Conservation (phyloP, 1,140 invertebrate species). For the Dendroctonus ponderosae region DNA sequence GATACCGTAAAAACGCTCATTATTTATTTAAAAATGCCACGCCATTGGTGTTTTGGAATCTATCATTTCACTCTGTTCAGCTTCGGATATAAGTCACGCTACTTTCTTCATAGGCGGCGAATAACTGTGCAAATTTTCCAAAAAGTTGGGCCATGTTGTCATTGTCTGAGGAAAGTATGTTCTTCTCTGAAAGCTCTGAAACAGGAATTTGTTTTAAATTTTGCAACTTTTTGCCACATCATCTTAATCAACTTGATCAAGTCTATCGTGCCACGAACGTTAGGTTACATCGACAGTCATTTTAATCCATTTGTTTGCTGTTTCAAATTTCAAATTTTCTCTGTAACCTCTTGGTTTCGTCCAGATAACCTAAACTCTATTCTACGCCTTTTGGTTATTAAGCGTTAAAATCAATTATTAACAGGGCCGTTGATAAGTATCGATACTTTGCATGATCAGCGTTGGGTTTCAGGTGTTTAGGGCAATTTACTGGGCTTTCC, state of each 20-base stretch:
- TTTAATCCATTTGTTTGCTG: neutral
- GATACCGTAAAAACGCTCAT: neutral
- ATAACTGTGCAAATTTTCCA: neutral
- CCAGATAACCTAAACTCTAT: neutral
- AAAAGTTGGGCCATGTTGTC: neutral
- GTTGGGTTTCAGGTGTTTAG: conserved; percentile 18
- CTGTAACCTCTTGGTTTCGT: neutral
- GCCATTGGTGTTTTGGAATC: conserved; percentile 6
- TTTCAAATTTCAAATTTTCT: neutral
- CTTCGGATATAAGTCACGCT: conserved; percentile 13
- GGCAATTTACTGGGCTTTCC: conserved; percentile 37
- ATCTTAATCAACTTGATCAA: neutral
- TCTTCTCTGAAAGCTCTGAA: neutral
- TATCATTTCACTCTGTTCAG: neutral
- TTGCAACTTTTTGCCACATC: neutral
- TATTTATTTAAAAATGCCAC: neutral
- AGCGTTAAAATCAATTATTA: conserved; percentile 10
- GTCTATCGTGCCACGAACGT: neutral
- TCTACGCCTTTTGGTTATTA: neutral
- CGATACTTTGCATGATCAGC: conserved; percentile 33
- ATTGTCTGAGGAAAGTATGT: neutral
- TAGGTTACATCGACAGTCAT: neutral
- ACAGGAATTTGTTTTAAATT: neutral
- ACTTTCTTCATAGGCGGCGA: neutral
- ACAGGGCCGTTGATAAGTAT: conserved; percentile 11